Evolutionary conservation across 2,888 invertebrate genomes (phyloP).

Genomic region (Agriopis aurantiaria): DNA sequence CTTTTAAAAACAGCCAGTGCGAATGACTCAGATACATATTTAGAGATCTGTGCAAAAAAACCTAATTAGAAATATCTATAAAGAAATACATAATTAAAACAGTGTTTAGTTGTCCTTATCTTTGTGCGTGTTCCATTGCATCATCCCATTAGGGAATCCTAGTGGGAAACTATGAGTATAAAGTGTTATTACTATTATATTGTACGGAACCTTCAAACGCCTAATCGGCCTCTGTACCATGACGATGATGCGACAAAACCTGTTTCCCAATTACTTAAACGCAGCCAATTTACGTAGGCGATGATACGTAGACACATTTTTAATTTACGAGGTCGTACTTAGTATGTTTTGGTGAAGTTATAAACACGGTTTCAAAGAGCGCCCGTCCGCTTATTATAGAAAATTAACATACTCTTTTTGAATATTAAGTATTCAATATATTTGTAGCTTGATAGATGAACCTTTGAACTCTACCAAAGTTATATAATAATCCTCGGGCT

Average conservation of each 20-base stretch:
- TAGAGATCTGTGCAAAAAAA: not conserved
- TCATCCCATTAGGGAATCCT: too few species aligned
- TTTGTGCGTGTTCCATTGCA: too few species aligned
- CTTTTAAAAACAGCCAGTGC: not conserved
- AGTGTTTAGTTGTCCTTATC: too few species aligned
- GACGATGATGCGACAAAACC: constrained; percentile 6
- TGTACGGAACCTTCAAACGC: not conserved
- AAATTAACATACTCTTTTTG: constrained; percentile 22
- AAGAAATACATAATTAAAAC: too few species aligned
- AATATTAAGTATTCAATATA: constrained; percentile 30
- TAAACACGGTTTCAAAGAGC: constrained; percentile 4
- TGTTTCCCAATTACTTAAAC: constrained; percentile 18
- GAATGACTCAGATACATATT: not conserved
- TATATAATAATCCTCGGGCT: constrained; percentile 23
- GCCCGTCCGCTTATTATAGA: not conserved
- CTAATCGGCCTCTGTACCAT: not conserved
- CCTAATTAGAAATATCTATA: too few species aligned
- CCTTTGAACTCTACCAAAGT: constrained; percentile 28
- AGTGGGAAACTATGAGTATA: too few species aligned
- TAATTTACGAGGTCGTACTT: not conserved
- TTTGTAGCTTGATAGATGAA: constrained; percentile 18
- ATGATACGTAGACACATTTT: constrained; percentile 1
- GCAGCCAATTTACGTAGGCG: constrained; percentile 6
- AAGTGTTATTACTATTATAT: not conserved
- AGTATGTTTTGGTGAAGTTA: constrained; percentile 5